Evolutionary conservation across 2,888 invertebrate genomes (phyloP), one percentile per base, ranked within the genome.

Genomic region (Epinotia demarniana): DNA sequence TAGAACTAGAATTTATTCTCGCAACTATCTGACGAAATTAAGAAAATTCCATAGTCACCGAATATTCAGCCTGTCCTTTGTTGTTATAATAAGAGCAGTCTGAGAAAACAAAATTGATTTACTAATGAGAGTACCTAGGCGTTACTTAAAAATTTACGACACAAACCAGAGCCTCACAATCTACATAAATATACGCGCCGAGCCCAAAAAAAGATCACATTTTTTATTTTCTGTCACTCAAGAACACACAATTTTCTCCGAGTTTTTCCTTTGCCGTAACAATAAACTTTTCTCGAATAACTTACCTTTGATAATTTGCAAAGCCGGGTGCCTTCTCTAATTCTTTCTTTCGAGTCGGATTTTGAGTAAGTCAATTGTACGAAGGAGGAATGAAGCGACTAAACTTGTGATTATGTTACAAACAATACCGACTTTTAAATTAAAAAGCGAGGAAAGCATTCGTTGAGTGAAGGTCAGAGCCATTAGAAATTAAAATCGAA

Each of bases 401-500:
- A 66, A 67, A 66, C 61, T 67, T 62, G 33, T 60, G 70, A 72
- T 72, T 61, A 61, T 9, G 43, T 58, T 53, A 61, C 60, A 67
- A 64, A 74, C 55, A 74, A 70, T 64, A 58, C 43, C 62, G 62
- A 58, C n/a, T 58, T 57, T 64, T 53, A 70, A 70, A 70, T 75
- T 72, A 72, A 58, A 62, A 66, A 13, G 67, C 46, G 13, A 9
- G 33, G 58, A 27, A 64, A 71, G 71, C 72, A 64, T 70, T 75
- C 71, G 46, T 75, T 72, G 66, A 67, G 61, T 58, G 69, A 75
- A 70, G 72, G 77, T 72, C 71, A 73, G 67, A 62, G 76, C 73
- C 78, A 81, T 81, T 82, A 78, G 80, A 83, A 82, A 84, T 85
- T 83, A 83, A 84, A 83, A 83, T 80, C 75, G 81, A 81, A 83